These are phyloP conservation scores for Corvus hawaiiensis DNA, from an alignment of 2,113 vertebrate species.

Conservation along the genomic window DNA sequence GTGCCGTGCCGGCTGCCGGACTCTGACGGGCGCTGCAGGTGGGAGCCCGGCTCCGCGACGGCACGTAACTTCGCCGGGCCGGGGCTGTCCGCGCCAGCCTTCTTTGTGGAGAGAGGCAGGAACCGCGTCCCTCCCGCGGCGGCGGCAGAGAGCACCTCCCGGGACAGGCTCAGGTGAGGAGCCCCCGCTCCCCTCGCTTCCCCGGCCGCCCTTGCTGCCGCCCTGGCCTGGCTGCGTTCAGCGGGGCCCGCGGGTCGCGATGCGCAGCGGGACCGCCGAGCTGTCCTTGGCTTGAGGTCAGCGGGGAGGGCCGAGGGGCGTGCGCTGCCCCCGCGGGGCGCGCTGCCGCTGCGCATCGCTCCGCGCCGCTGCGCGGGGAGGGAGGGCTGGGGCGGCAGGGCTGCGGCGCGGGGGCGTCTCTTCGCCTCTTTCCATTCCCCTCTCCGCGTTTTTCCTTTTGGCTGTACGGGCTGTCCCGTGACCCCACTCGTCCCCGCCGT, in stretches of 20 bases:
- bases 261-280: background rate
- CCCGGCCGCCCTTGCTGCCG: too few relatives aligned
- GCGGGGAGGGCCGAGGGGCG: background rate
- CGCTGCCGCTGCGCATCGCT: background rate
- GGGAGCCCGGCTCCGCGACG: slow-evolving; percentile 30
- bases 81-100: background rate
- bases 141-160: background rate
- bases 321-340: background rate
- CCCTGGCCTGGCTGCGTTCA: background rate
- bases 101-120: background rate
- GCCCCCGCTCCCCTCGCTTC: background rate
- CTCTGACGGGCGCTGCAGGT: slow-evolving; percentile 65
- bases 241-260: background rate
- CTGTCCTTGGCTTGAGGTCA: slow-evolving; percentile 77
- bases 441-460: background rate
- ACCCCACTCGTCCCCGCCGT: background rate
- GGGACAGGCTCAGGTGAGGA: slow-evolving; percentile 61
- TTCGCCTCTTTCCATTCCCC: too few relatives aligned
- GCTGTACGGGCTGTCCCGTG: background rate
- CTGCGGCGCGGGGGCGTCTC: background rate
- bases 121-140: background rate
- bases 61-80: background rate
- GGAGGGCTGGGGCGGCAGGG: background rate
- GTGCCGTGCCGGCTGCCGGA: background rate
- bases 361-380: background rate